These are phyloP conservation scores for Xanthorhoe designata DNA, from an alignment of 2,888 invertebrate genomes.

Conservation along the genomic window DNA sequence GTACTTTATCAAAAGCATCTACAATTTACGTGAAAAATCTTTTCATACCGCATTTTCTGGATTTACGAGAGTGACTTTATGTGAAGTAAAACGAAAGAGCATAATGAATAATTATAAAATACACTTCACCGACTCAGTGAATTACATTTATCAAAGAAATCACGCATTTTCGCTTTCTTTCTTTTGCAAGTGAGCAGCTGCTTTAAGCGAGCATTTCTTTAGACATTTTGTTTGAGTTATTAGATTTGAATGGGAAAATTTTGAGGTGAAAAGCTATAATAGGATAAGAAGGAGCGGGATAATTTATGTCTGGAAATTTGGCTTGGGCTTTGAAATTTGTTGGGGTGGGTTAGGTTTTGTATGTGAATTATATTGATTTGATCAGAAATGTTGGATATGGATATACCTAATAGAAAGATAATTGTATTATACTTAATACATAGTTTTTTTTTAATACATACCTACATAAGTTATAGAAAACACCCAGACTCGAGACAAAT, in stretches of 20 bases:
- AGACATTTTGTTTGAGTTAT: conserved; percentile 20
- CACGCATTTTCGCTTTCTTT: conserved; percentile 13
- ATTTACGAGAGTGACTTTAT: neutral
- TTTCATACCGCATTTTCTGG: neutral
- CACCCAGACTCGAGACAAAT: no score
- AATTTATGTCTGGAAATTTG: conserved; percentile 1
- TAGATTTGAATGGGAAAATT: conserved; percentile 16
- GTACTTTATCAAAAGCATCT: neutral
- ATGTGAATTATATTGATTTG: no score
- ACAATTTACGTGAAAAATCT: neutral
- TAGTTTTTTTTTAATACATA: no score
- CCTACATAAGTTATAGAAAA: no score
- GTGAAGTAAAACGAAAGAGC: conserved; percentile 16
- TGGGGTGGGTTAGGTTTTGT: neutral
- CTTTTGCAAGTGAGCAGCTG: conserved; percentile 18
- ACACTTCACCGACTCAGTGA: conserved; percentile 13
- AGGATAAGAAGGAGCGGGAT: conserved; percentile 9
- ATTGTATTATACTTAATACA: no score
- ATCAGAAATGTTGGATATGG: no score
- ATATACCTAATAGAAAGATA: no score
- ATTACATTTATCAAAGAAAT: conserved; percentile 29
- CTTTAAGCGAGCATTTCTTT: conserved; percentile 12
- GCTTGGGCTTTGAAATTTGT: conserved; percentile 5
- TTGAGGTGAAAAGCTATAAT: conserved; percentile 20
- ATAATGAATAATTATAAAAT: conserved; percentile 22